Base-by-base conservation (phyloP, 2,888 invertebrate genomes). In the Polia nebulosa region DNA sequence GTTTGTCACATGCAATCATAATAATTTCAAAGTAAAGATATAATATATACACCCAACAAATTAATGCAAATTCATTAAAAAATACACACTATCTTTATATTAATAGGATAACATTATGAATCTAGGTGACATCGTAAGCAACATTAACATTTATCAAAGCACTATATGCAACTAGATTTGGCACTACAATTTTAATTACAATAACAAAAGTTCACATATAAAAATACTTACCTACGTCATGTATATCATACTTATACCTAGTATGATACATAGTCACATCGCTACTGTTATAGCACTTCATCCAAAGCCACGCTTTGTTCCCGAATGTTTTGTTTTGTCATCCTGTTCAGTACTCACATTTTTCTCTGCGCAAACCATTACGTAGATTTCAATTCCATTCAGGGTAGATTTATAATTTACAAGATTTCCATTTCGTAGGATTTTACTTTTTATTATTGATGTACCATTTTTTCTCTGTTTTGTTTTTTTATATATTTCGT, bases 371-470 rank as follows among this genome's bases (percentile, higher is more conserved):
- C 74, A 77, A 82, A 78, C 81, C 80, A 80, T 85, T 82, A 83
- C 74, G 79, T 82, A 81, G 79, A 84, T 85, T 87, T 85, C 84
- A 84, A 85, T 86, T 83, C 77, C 77, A 83, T 84, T 85, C 78
- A 74, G 70, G 71, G 76, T 75, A 76, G 77, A 83, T 88, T 87
- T 83, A 84, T 85, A 86, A 87, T 84, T 87, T 86, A 85, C 70
- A 79, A 84, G 78, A 83, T 76, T 81, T 83, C 78, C 80, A 72
- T 82, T 82, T 75, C 53, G 70, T 63, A 71, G 74, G 76, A 80
- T 79, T 80, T 83, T 62, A 62, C 64, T 80, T 76, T 69, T 73
- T 66, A 76, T 78, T 79, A 72, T 80, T 72, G 70, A 76, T 70
- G 66, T 81, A 56, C 44, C n/a, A 69, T 52, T 65, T 64, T 56